Evolutionary conservation across 1,140 invertebrate genomes (phyloP), one percentile per base, ranked within the genome.

Genomic region (Drosophila arawakana): DNA sequence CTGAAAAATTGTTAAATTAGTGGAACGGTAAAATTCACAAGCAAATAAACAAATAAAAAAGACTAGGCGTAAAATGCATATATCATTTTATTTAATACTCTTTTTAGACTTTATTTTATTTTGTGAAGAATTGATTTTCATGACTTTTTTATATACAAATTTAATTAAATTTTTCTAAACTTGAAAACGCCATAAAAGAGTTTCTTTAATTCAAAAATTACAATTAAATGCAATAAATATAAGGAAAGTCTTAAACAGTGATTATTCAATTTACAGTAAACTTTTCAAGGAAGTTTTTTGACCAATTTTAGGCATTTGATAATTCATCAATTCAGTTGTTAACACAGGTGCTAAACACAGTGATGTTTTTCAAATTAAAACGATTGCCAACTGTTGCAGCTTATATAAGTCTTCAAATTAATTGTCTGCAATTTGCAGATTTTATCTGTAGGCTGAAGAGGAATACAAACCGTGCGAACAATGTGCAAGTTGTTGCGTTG

Each of bases 11-110:
- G 49, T 75, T 81, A 50, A 81, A 70, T 81, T 85, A 81, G 81
- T 69, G 63, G 54, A 81, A 78, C 78, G 70, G 81, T 78, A 78
- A 80, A 80, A 71, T 65, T 72, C 65, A 76, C 59, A 46, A 54
- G 68, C 35, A 57, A 41, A 41, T 7, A 55, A 57, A 35, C 7
- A 4, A 21, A 58, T 21, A 59, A n/a, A 13, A 44, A 62, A 62
- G 44, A 66, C 69, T 47, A 7, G 21, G 15, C 8, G 3, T 62
- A 30, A 30, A 30, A 2, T 30, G 25, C 2, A 30, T 30, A 5
- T 30, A 30, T 5, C 0, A 30, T 30, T 30, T 30, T 30, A 3
- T 30, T 3, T 30, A 3, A 21, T 21, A 21, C 18, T 1, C 18
- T 21, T 15, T 15, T 15, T 15, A 0, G 15, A 0, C 0, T 25